phyloP scores from a whole-genome alignment of 2,797 vertebrate genomes.

The Pelobates cultripes region DNA sequence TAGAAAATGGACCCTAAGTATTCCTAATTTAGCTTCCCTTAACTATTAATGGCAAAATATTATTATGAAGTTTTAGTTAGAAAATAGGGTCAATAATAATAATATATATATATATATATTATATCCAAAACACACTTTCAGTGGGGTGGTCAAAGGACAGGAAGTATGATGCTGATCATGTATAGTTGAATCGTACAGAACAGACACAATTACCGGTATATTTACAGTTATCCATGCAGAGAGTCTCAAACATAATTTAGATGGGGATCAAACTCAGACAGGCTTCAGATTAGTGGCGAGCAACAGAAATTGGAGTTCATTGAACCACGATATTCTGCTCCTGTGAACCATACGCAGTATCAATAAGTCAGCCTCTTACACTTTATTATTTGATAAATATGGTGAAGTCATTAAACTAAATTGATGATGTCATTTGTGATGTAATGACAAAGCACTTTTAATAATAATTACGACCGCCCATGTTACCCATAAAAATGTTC shows the following conservation, averaged over 20 bases:
- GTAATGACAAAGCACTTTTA: slow-evolving; percentile 47
- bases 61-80: slow-evolving; percentile 5
- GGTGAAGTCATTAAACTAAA: slow-evolving; percentile 49
- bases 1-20: slow-evolving; percentile 28
- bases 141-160: background rate
- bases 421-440: slow-evolving; percentile 50
- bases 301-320: slow-evolving; percentile 23
- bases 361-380: slow-evolving; percentile 31
- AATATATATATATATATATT: too few relatives aligned
- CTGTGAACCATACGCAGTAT: slow-evolving; percentile 40
- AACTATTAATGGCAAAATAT: slow-evolving; percentile 33
- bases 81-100: too few relatives aligned
- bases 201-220: background rate
- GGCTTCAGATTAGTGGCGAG: slow-evolving; percentile 27
- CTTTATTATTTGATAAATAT: slow-evolving; percentile 43
- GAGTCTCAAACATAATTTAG: slow-evolving; percentile 17
- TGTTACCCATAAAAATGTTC: slow-evolving; percentile 14
- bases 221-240: background rate
- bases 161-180: background rate
- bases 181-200: background rate
- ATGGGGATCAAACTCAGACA: slow-evolving; percentile 13
- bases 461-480: slow-evolving; percentile 39
- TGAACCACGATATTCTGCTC: slow-evolving; percentile 38
- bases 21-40: slow-evolving; percentile 27
- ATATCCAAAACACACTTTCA: background rate